Base-by-base conservation (phyloP, 2,113 vertebrate genomes). In the Edolisoma coerulescens region DNA sequence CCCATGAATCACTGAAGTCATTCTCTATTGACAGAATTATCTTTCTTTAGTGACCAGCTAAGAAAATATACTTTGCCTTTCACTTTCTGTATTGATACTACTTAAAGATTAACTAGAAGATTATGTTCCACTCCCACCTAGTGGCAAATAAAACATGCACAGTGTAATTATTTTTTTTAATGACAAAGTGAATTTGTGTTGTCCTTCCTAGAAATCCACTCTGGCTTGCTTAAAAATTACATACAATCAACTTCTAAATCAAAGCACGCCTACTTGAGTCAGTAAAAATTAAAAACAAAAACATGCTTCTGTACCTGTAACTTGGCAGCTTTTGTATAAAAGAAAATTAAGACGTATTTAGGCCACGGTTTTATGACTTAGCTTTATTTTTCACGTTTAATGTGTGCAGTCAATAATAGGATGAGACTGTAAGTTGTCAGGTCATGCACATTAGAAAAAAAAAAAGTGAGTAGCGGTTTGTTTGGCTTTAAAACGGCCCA, bases 101-200 rank as follows among this genome's bases (percentile, higher is more conserved):
- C 22, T 52, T 22, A n/a, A 77, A 68, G 67, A 92, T 92, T 93
- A 84, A 49, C 60, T 74, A 32, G 59, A 96, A 82, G 37, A 90
- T 63, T 88, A 87, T 87, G 94, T 89, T 95, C 18, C 93, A 84
- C 79, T 96, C 73, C 97, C 98, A 96, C 78, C 98, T 98, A 95
- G 96, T 95, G 98, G 87, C 53, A 63, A 71, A 42, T 28, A 27
- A 47, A 84, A 63, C 27, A 56, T 64, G 16, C 54, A 71, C 1
- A 24, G 8, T 53, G 15, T 52, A 45, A 71, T 80, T 47, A 33
- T 16, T 15, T 49, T 64, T 59, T 37, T 56, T 35, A 16, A 49
- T 20, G 15, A 18, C 15, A 57, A 24, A 14, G 13, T 19, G 11
- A 83, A 82, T 91, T 79, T 60, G 18, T 70, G 15, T 68, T 79